Evolutionary conservation across 2,113 vertebrate species (phyloP).

Genomic region (Acanthochromis polyacanthus): DNA sequence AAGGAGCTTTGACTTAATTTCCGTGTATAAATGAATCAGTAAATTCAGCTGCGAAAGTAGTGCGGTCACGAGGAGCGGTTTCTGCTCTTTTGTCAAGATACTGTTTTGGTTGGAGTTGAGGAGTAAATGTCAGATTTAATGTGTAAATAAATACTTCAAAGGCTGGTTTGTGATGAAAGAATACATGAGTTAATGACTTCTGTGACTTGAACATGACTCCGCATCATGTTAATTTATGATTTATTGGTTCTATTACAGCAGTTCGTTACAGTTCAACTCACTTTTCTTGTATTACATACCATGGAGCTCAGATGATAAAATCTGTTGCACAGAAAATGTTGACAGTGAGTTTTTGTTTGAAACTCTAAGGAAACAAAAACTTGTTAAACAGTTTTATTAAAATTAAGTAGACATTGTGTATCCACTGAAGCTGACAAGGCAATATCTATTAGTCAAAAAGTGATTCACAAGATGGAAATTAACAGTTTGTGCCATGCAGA

Average conservation of each 20-base stretch:
- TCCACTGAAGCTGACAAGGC: too few relatives aligned
- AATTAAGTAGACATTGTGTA: too few relatives aligned
- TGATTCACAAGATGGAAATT: too few relatives aligned
- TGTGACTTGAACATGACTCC: not conserved
- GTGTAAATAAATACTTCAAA: not conserved
- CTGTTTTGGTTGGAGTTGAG: not conserved
- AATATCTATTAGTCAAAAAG: too few relatives aligned
- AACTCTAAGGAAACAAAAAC: too few relatives aligned
- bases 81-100: not conserved
- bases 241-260: not conserved
- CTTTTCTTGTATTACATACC: not conserved
- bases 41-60: not conserved
- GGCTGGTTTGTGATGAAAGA: not conserved
- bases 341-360: not conserved
- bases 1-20: conserved; percentile 93
- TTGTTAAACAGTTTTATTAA: too few relatives aligned
- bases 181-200: not conserved
- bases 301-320: not conserved
- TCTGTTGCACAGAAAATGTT: not conserved
- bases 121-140: not conserved
- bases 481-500: too few relatives aligned
- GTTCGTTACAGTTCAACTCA: not conserved
- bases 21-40: conserved; percentile 46
- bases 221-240: not conserved
- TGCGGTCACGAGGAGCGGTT: not conserved